Conservation (phyloP, 1,140 invertebrate species). For the Pseudomyrmex cubaensis region DNA sequence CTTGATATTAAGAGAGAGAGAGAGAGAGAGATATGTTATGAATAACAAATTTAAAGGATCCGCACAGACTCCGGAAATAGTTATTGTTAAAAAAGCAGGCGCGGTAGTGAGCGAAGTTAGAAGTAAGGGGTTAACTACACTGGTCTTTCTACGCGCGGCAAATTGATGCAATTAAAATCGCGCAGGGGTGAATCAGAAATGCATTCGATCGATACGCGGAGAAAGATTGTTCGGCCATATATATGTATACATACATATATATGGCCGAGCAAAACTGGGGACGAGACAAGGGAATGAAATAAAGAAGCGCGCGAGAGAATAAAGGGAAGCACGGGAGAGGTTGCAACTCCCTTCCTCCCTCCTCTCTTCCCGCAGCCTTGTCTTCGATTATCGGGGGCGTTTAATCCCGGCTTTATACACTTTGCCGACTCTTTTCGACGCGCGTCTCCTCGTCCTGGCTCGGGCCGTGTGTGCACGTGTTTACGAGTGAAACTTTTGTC, state of each 20-base stretch:
- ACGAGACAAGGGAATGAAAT: background rate
- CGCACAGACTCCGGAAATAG: background rate
- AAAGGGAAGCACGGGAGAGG: background rate
- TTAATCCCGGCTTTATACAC: constrained; percentile 43
- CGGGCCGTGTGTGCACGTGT: constrained; percentile 2
- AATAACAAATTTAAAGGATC: background rate
- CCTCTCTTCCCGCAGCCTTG: background rate
- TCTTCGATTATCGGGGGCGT: constrained; percentile 30
- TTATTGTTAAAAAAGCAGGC: constrained; percentile 4
- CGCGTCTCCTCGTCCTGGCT: background rate
- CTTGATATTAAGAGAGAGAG: background rate
- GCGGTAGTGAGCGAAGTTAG: background rate
- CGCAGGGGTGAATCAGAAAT: background rate
- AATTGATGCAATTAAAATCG: constrained; percentile 31
- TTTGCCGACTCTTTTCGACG: constrained; percentile 43
- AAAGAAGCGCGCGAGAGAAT: constrained; percentile 18
- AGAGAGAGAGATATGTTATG: background rate
- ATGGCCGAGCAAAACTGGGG: background rate
- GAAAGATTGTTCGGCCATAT: constrained; percentile 5
- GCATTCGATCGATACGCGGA: background rate
- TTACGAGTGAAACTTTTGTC: constrained; percentile 47
- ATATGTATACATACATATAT: background rate
- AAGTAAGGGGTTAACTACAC: constrained; percentile 1
- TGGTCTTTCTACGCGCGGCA: background rate
- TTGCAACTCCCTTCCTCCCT: background rate